Percentiles rank a stretch among this genome's conserved stretches.
phyloP scores from a whole-genome alignment of 2,797 vertebrate species.

The Furcifer pardalis region DNA sequence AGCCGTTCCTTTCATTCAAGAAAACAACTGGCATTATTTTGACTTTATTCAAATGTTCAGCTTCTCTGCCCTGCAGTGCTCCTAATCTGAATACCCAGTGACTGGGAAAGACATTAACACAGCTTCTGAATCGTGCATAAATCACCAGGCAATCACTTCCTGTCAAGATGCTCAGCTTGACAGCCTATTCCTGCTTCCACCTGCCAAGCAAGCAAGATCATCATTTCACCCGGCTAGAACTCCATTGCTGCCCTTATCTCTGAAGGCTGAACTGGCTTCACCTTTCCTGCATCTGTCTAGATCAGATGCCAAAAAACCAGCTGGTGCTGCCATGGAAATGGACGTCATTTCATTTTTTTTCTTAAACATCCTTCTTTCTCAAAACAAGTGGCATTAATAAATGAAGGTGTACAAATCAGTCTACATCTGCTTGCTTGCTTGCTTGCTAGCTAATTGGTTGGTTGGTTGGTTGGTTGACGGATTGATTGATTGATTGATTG shows the following conservation, averaged over 20 bases:
- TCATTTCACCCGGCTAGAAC: conserved; percentile 44
- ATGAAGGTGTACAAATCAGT: neutral
- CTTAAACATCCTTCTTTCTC: neutral
- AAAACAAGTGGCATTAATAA: neutral
- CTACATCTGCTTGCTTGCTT: too few species aligned
- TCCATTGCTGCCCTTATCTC: conserved; percentile 46
- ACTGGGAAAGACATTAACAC: conserved; percentile 15
- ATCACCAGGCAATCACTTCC: conserved; percentile 33
- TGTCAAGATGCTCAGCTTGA: conserved; percentile 24
- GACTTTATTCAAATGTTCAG: conserved; percentile 8
- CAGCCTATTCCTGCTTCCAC: conserved; percentile 25
- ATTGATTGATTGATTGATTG: too few species aligned
- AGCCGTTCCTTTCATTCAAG: neutral
- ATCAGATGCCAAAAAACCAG: conserved; percentile 36
- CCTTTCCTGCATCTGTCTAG: conserved; percentile 54
- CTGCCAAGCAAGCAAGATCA: conserved; percentile 37
- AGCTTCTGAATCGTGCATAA: conserved; percentile 13
- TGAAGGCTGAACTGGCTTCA: conserved; percentile 43
- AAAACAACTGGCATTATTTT: conserved; percentile 21
- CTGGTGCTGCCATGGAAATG: conserved; percentile 41
- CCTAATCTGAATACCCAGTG: conserved; percentile 11
- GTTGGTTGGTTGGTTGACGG: too few species aligned
- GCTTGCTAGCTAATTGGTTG: too few species aligned
- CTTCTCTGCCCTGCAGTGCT: neutral
- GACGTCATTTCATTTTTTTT: too few species aligned